phyloP scores from a whole-genome alignment of 64 coral and sea anemone species.

The Platygyra sinensis region DNA sequence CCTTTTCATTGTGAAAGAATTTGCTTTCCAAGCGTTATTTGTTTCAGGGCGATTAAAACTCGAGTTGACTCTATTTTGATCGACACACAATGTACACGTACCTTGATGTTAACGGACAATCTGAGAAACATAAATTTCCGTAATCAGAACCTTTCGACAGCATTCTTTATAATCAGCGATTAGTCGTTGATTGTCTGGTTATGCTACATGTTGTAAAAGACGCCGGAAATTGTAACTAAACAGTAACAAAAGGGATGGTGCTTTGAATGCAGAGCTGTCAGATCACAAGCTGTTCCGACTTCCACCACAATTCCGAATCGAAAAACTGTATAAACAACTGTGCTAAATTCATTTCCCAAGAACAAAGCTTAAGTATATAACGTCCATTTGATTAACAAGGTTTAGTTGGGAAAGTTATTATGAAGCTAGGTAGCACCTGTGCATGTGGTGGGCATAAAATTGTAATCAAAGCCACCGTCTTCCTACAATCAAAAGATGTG shows the following conservation, averaged over 20 bases:
- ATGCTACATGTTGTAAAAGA: not conserved
- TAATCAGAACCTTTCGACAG: no score
- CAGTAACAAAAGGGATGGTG: constrained; percentile 1
- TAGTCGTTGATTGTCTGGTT: not conserved
- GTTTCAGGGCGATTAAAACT: not conserved
- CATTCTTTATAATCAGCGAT: no score
- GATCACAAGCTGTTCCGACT: not conserved
- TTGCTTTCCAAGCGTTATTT: not conserved
- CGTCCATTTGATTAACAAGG: not conserved
- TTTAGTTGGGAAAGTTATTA: not conserved
- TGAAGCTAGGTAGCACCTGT: not conserved
- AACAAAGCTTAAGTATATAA: not conserved
- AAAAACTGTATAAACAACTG: constrained; percentile 16
- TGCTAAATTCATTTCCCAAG: not conserved
- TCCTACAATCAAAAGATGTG: no score
- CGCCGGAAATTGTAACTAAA: constrained; percentile 5
- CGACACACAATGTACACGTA: not conserved
- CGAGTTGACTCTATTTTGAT: no score
- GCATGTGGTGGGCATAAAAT: not conserved
- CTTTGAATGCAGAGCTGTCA: constrained; percentile 16
- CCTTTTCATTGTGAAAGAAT: not conserved
- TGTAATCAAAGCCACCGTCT: no score
- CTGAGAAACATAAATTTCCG: not conserved
- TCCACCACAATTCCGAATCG: not conserved
- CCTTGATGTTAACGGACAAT: not conserved